Percentiles rank a stretch among this genome's conserved stretches.
phyloP scores from a whole-genome alignment of 2,113 vertebrate species.

The Vidua macroura region DNA sequence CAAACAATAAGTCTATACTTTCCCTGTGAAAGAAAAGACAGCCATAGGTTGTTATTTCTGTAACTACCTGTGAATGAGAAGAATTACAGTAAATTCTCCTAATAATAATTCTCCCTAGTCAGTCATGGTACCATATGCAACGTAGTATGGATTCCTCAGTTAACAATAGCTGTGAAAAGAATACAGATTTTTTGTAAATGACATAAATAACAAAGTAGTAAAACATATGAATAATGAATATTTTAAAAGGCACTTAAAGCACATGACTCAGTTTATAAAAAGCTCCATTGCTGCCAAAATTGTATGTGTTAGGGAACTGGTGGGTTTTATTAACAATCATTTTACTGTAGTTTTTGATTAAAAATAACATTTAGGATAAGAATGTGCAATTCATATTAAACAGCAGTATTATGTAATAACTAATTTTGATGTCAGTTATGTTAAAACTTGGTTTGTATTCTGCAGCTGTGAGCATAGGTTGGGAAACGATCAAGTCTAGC shows the following conservation, averaged over 20 bases:
- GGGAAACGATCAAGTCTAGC: slow-evolving; percentile 40
- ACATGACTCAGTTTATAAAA: neutral
- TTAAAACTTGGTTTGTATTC: slow-evolving; percentile 53
- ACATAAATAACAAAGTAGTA: neutral
- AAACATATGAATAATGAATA: neutral
- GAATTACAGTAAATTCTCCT: neutral
- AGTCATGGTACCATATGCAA: neutral
- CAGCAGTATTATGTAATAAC: slow-evolving; percentile 10
- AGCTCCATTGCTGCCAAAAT: slow-evolving; percentile 1
- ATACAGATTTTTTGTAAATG: slow-evolving; percentile 12
- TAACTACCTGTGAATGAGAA: slow-evolving; percentile 11
- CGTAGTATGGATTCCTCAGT: neutral
- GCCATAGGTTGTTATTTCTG: slow-evolving; percentile 5
- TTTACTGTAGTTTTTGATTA: slow-evolving; percentile 3
- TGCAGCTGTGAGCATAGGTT: slow-evolving; percentile 58
- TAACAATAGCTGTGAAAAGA: slow-evolving; percentile 33
- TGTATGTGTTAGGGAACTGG: neutral
- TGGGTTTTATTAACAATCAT: neutral
- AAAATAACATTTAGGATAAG: slow-evolving; percentile 1
- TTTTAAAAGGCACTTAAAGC: slow-evolving; percentile 25
- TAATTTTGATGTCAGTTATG: slow-evolving; percentile 34
- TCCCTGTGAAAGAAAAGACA: neutral
- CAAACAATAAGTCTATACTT: slow-evolving; percentile 8
- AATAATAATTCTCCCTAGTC: neutral
- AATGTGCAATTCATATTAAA: slow-evolving; percentile 42